These are phyloP conservation scores for Bhutanitis thaidina DNA, from an alignment of 2,888 invertebrate species.

Conservation along the genomic window DNA sequence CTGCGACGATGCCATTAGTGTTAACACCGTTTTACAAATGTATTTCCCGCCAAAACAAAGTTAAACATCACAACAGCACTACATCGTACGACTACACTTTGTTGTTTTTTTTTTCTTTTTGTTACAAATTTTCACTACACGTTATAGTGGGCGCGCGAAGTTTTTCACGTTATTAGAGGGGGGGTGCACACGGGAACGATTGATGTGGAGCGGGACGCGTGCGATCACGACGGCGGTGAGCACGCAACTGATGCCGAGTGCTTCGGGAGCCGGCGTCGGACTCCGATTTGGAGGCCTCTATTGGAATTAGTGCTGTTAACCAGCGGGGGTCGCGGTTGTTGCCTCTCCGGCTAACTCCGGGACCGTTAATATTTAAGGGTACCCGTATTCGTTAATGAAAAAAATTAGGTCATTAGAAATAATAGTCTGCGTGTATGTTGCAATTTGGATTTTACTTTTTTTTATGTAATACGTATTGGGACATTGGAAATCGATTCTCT, in stretches of 20 bases:
- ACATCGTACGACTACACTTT: conserved; percentile 35
- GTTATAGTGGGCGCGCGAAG: conserved; percentile 17
- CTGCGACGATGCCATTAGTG: conserved; percentile 48
- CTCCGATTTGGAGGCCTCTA: conserved; percentile 61
- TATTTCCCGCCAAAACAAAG: conserved; percentile 45
- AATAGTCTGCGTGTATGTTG: too few species aligned
- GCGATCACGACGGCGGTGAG: conserved; percentile 50
- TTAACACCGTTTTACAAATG: conserved; percentile 26
- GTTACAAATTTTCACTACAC: conserved; percentile 17
- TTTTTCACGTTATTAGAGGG: too few species aligned
- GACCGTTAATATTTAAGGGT: too few species aligned
- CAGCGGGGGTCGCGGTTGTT: conserved; percentile 65
- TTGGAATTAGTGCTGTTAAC: conserved; percentile 51
- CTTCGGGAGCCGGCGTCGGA: conserved; percentile 43
- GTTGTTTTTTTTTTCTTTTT: conserved; percentile 6
- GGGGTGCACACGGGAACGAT: conserved; percentile 43
- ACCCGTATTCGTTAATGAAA: too few species aligned
- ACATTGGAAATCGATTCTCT: too few species aligned
- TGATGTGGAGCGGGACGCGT: conserved; percentile 44
- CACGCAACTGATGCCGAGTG: conserved; percentile 56
- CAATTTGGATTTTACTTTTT: too few species aligned
- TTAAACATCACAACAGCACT: conserved; percentile 39
- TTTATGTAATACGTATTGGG: too few species aligned
- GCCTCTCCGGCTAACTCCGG: conserved; percentile 20
- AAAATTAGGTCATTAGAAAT: too few species aligned